phyloP scores from a whole-genome alignment of 2,113 vertebrate genomes.

The Cheirogaleus medius region DNA sequence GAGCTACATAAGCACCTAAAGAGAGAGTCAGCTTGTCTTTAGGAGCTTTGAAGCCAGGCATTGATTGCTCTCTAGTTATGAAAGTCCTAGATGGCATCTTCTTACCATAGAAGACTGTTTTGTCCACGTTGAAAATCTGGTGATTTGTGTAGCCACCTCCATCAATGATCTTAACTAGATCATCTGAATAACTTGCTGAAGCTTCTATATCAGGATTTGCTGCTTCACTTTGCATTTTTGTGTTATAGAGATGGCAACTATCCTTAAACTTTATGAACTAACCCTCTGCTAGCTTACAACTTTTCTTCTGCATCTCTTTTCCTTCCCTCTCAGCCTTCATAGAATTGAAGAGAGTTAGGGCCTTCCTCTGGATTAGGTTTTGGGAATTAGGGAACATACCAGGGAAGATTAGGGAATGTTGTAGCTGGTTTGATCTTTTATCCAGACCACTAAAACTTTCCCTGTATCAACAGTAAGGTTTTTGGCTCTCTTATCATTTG shows the following conservation, averaged over 20 bases:
- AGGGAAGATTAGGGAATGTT: neutral
- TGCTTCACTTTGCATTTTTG: neutral
- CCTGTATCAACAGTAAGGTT: neutral
- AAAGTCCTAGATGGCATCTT: neutral
- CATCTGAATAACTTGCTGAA: neutral
- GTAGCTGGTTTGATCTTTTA: neutral
- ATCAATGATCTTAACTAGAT: neutral
- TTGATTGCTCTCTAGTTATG: neutral
- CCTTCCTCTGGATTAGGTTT: neutral
- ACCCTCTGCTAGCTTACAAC: neutral
- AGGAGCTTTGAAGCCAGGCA: neutral
- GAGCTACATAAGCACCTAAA: neutral
- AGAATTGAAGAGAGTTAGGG: neutral
- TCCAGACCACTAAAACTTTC: neutral
- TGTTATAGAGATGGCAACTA: neutral
- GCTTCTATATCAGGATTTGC: neutral
- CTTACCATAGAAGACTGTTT: neutral
- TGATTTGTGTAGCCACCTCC: neutral
- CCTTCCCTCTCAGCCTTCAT: neutral
- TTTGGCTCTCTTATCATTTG: neutral
- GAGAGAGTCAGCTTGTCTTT: neutral
- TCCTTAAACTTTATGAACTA: neutral
- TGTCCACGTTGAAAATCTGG: neutral
- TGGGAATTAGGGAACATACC: neutral
- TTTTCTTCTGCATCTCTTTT: neutral